Evolutionary conservation across 2,888 invertebrate species (phyloP), one percentile per base, ranked within the genome.

Genomic region (Eupithecia inturbata): DNA sequence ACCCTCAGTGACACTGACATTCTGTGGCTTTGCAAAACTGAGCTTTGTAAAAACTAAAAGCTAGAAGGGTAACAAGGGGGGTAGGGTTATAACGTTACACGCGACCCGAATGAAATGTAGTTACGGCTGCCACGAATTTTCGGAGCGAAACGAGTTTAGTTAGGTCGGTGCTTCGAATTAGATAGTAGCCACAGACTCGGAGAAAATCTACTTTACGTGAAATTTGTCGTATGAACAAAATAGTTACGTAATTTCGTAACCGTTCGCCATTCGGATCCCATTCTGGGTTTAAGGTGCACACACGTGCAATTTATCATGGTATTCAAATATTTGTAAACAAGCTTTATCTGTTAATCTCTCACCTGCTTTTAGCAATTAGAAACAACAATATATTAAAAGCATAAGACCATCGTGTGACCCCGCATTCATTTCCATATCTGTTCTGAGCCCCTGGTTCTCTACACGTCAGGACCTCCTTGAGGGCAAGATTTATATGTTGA

Each of bases 401-500:
- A 53, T 81, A 77, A 82, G 83, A 85, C 82, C 82, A 83, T 81
- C 80, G 82, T 81, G 80, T 81, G 81, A 82, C 83, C 78, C 82
- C 81, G 77, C 85, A 88, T 89, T 84, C 85, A 86, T 89, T 87
- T 87, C 83, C 83, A 84, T 81, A 84, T 81, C 85, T 89, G 89
- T 86, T 88, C 88, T 83, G 87, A 87, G 89, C 87, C 87, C 82
- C 81, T 87, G 87, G 88, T 83, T 84, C 84, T 84, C 83, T 83
- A 81, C 83, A 84, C 84, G 83, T 83, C 85, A 84, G 83, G 83
- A 75, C 82, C 82, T 83, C 81, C 82, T 84, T 85, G 87, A 85
- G 88, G 88, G 82, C 82, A 78, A 89, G 92, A 93, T 93, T 93
- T 92, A 93, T 91, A 87, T 77, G 75, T 82, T 84, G 88, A 86